Conservation (phyloP, 2,113 vertebrate genomes). For the Vimba vimba region DNA sequence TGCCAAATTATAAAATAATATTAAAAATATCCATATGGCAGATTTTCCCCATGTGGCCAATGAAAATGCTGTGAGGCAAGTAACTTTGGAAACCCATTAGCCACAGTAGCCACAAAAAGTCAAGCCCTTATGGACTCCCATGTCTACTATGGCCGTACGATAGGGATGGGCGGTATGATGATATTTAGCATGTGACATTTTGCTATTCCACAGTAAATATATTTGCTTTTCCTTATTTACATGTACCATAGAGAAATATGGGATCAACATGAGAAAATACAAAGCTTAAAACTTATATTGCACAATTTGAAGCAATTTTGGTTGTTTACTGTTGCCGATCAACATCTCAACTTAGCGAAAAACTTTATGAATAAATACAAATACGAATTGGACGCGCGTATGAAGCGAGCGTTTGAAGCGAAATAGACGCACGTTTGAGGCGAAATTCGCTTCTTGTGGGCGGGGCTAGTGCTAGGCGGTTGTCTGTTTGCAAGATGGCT, state of each 20-base stretch:
- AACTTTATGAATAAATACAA: not conserved
- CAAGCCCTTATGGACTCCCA: constrained; percentile 14
- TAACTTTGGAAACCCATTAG: too few species aligned
- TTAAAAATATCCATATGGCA: too few species aligned
- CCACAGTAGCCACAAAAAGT: too few species aligned
- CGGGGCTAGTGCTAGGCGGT: too few species aligned
- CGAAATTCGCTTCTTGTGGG: too few species aligned
- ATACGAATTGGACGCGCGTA: too few species aligned
- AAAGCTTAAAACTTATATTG: not conserved
- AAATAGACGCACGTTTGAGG: too few species aligned
- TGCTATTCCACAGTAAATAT: not conserved
- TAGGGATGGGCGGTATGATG: not conserved
- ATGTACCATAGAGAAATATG: not conserved
- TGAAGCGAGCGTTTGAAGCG: too few species aligned
- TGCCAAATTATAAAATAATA: too few species aligned
- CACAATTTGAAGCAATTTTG: not conserved
- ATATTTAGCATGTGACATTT: not conserved
- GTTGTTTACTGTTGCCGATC: not conserved
- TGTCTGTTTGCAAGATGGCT: too few species aligned
- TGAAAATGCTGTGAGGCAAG: too few species aligned
- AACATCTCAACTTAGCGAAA: not conserved
- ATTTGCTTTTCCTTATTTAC: not conserved
- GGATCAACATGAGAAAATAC: not conserved
- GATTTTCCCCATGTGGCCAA: too few species aligned
- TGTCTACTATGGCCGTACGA: constrained; percentile 47